Percentiles rank a stretch among this genome's conserved stretches.
Conservation (phyloP, 2,888 invertebrate species). For the Plebejus anna region DNA sequence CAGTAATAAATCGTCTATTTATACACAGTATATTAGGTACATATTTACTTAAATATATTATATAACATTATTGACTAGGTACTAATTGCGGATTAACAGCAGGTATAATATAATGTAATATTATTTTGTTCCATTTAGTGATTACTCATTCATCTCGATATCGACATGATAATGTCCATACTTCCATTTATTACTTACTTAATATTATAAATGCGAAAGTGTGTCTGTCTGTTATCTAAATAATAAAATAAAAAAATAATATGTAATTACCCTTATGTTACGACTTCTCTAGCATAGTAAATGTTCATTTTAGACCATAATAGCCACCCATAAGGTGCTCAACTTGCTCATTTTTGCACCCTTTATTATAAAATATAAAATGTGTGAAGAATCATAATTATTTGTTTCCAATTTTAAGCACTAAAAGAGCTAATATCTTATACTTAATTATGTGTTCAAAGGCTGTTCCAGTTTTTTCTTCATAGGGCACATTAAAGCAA, state of each 20-base stretch:
- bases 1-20: background rate
- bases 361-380: no score
- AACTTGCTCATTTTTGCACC: no score
- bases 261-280: no score
- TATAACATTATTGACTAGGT: background rate
- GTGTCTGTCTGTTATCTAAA: no score
- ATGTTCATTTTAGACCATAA: no score
- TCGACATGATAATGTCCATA: background rate
- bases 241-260: no score
- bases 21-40: no score
- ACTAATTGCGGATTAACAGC: background rate
- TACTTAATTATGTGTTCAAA: constrained; percentile 22
- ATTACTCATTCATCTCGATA: background rate
- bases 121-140: background rate
- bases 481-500: constrained; percentile 12
- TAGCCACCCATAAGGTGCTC: no score
- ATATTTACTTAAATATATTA: background rate
- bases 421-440: background rate
- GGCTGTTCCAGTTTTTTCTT: constrained; percentile 19
- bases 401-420: background rate
- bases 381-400: background rate
- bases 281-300: no score
- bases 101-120: background rate
- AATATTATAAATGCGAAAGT: no score
- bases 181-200: no score